Base-by-base conservation (phyloP, 2,888 invertebrate species). In the Xiphydria camelus region DNA sequence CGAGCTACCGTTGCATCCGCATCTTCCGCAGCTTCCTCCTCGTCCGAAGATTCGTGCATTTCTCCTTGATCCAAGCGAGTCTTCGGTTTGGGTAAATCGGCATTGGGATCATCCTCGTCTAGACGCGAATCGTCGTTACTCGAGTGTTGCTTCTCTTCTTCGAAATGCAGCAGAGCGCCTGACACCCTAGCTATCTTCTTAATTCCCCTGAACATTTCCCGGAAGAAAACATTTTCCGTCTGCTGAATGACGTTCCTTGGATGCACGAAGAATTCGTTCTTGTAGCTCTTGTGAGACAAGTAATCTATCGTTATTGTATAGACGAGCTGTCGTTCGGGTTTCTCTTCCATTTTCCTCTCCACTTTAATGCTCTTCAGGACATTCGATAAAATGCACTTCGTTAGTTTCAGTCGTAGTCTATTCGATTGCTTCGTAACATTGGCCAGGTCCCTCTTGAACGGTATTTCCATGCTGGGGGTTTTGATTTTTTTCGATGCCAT, bases 401-500 rank as follows among this genome's bases (percentile, higher is more conserved):
- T 92, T 22, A 98, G 78, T 61, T 83, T 83, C 39, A 85, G 81
- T 44, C 87, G 80, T 9, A 96, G 72, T 46, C 80, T 82, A 48
- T 90, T 87, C 0, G 91, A 86, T 45, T 78, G 76, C 9, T 77
- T 76, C 29, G 77, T 73, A 3, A 83, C 60, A 60, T 83, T 81
- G 0, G 76, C 62, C 1, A 83, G 58, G 18, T 80, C 62, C 1
- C 73, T 61, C 12, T 79, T 76, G 54, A 97, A 89, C 0, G 96
- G 96, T 55, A 96, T 88, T 65, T 94, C 94, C 91, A 98, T 94
- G 39, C 89, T 90, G 0, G 99, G 99, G 0, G 99, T 99, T 76
- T 94, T 93, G 7, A 97, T 90, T 49, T 87, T 89, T n/a, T 84
- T 85, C 1, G 94, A 90, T 0, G 96, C 97, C 64, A 89, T 87